These are phyloP conservation scores for Eledone cirrhosa DNA, from an alignment of 2,888 invertebrate genomes.

Conservation along the genomic window DNA sequence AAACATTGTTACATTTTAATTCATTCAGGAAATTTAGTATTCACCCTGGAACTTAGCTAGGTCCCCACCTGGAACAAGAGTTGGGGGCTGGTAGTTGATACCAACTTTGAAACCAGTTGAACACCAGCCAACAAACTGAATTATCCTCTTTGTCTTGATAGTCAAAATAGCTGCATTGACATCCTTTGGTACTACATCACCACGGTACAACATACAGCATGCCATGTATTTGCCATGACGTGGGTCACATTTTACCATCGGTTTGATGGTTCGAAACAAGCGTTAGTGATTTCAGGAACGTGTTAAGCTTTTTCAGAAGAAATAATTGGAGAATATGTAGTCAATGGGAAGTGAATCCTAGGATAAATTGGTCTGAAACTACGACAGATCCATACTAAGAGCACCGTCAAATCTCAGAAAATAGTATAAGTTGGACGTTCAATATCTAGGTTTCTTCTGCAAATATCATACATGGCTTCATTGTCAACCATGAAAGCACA, in stretches of 20 bases:
- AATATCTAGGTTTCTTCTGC: conserved; percentile 79
- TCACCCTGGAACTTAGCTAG: no score
- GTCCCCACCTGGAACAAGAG: no score
- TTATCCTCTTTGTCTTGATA: conserved; percentile 61
- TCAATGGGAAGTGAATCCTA: conserved; percentile 83
- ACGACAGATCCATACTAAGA: conserved; percentile 69
- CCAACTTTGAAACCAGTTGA: conserved; percentile 70
- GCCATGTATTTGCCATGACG: conserved; percentile 69
- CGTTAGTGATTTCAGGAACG: conserved; percentile 50
- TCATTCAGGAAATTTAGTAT: no score
- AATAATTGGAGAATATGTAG: conserved; percentile 89
- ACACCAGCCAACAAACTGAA: conserved; percentile 62
- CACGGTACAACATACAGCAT: conserved; percentile 66
- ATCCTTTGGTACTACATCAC: conserved; percentile 64
- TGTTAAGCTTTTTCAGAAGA: conserved; percentile 84
- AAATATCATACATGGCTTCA: conserved; percentile 70
- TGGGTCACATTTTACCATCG: conserved; percentile 67
- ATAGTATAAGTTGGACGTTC: conserved; percentile 84
- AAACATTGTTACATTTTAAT: no score
- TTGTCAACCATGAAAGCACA: conserved; percentile 96
- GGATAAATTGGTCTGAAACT: conserved; percentile 69
- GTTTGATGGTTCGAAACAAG: conserved; percentile 61
- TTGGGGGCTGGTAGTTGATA: conserved; percentile 80
- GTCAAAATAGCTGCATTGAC: conserved; percentile 61
- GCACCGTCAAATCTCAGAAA: conserved; percentile 69